Evolutionary conservation across 2,888 invertebrate genomes (phyloP), one percentile per base, ranked within the genome.

Genomic region (Orchestes rusci): DNA sequence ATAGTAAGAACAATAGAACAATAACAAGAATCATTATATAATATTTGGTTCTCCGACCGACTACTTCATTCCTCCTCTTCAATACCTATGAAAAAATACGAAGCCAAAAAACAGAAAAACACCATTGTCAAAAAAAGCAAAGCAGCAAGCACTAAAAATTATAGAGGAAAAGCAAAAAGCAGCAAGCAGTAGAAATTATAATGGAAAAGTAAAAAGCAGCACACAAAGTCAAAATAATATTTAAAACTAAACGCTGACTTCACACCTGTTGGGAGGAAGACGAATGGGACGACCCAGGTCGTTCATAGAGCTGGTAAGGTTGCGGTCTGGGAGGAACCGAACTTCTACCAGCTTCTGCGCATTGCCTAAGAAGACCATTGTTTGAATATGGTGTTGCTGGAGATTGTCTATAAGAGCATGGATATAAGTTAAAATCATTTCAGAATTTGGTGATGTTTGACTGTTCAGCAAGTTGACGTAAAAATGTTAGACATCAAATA

Each of bases 351-450:
- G 60, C 53, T 48, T 67, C 66, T 37, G 60, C 57, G 55, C 56
- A 63, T 53, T 63, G 65, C 32, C 67, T 58, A 46, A 61, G 55
- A 51, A 66, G 54, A 53, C 63, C 63, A 53, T 64, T 65, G 55
- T 58, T 67, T 40, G 63, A 56, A 56, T 63, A 67, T 51, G 55
- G 55, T 55, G 60, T 61, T 38, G 63, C 64, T 42, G 66, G 61
- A 39, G 66, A 66, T 60, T 65, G 64, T 63, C 68, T 68, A 63
- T 48, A 65, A 64, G 36, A 34, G 37, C 4, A 16, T 33, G 4
- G 5, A 16, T 33, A 13, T 33, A 15, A n/a, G n/a, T n/a, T n/a
- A n/a, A n/a, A n/a, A n/a, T n/a, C n/a, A n/a, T n/a, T 8, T 3
- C 3, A 17, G 3, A 10, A 8, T 33, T 10, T 4, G 5, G 15